These are phyloP conservation scores for Rallus crepitans DNA, from an alignment of 2,797 vertebrate species.

Conservation along the genomic window DNA sequence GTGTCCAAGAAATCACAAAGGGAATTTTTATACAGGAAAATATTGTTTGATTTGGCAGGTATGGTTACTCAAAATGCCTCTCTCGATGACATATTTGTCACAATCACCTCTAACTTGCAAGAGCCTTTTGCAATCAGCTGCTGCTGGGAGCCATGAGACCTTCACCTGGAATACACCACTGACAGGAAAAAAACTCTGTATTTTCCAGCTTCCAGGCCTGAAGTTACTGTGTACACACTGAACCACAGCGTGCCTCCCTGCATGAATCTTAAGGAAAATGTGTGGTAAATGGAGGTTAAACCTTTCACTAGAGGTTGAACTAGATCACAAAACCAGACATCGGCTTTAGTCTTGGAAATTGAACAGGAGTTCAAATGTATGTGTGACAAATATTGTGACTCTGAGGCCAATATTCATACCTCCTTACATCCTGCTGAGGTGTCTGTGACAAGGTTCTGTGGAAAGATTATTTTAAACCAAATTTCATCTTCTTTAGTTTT, in stretches of 20 bases:
- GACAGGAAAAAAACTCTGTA: not conserved
- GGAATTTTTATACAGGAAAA: not conserved
- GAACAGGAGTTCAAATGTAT: not conserved
- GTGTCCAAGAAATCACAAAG: not conserved
- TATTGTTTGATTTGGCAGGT: not conserved
- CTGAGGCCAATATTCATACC: not conserved
- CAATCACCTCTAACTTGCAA: not conserved
- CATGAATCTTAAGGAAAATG: not conserved
- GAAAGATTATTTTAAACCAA: not conserved
- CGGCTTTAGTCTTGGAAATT: not conserved
- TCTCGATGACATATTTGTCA: not conserved
- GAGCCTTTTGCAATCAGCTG: not conserved
- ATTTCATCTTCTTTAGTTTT: not conserved
- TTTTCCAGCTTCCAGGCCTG: not conserved
- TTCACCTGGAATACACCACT: not conserved
- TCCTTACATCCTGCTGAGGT: not conserved
- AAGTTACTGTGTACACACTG: not conserved
- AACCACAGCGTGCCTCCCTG: not conserved
- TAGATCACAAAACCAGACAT: accelerated
- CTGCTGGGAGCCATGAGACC: not conserved
- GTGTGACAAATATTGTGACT: not conserved
- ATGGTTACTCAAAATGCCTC: not conserved
- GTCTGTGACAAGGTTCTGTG: not conserved
- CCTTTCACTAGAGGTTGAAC: not conserved
- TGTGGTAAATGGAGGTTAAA: not conserved